Conservation (phyloP, 2,113 vertebrate genomes). For the Rostratula benghalensis region DNA sequence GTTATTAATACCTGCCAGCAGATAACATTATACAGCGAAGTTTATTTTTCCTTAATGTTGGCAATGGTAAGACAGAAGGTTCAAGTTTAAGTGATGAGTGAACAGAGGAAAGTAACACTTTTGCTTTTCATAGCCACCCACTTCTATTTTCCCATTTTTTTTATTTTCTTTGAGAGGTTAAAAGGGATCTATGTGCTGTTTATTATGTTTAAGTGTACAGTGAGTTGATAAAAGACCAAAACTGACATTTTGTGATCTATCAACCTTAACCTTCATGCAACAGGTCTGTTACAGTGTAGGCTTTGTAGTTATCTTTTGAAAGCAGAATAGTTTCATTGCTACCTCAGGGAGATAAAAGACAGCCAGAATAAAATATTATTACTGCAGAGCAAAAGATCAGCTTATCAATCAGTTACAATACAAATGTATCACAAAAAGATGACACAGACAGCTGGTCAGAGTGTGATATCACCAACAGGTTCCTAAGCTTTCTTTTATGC, state of each 20-base stretch:
- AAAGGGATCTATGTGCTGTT: neutral
- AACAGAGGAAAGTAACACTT: neutral
- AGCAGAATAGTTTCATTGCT: neutral
- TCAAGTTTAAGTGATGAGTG: neutral
- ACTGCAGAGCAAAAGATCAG: neutral
- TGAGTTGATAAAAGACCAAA: neutral
- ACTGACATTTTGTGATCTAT: neutral
- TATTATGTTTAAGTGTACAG: neutral
- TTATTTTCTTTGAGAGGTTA: neutral
- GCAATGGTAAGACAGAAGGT: neutral
- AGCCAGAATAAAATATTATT: neutral
- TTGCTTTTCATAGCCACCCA: neutral
- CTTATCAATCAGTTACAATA: neutral
- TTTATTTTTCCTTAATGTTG: constrained; percentile 23
- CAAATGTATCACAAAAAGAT: neutral
- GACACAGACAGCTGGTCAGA: neutral
- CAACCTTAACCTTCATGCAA: neutral
- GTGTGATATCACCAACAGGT: neutral
- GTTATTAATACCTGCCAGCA: neutral
- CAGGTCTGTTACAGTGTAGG: neutral
- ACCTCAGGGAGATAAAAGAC: neutral
- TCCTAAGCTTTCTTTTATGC: neutral
- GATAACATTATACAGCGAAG: neutral
- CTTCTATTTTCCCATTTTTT: neutral
- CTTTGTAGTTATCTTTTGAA: neutral